Evolutionary conservation across 2,888 invertebrate genomes (phyloP).

Genomic region (Zele albiditarsus): DNA sequence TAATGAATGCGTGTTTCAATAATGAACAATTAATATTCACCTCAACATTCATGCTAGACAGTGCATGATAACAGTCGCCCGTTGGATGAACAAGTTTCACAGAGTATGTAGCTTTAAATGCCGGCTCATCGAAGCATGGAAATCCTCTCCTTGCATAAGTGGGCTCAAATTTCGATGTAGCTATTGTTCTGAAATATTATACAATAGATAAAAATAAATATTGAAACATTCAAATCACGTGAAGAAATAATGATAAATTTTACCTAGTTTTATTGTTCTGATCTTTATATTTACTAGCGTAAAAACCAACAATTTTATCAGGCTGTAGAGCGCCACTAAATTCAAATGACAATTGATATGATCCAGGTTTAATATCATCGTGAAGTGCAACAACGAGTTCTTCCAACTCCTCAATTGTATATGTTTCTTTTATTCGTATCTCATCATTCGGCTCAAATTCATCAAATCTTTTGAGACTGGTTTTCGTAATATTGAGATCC

Average conservation of each 20-base stretch:
- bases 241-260: conserved; percentile 19
- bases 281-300: conserved; percentile 76
- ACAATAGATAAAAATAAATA: conserved; percentile 34
- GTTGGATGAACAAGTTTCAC: conserved; percentile 84
- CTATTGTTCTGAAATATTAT: conserved; percentile 80
- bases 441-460: conserved; percentile 56
- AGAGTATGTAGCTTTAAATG: conserved; percentile 89
- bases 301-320: conserved; percentile 78
- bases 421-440: conserved; percentile 57
- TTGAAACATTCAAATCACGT: background rate
- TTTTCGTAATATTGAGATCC: conserved; percentile 73
- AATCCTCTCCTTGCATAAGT: conserved; percentile 94
- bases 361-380: conserved; percentile 62
- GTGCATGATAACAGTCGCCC: conserved; percentile 79
- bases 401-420: conserved; percentile 59
- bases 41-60: conserved; percentile 90
- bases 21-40: conserved; percentile 71
- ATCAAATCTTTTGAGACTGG: conserved; percentile 64
- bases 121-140: conserved; percentile 96
- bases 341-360: conserved; percentile 72
- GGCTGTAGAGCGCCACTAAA: conserved; percentile 75
- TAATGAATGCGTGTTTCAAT: too few relatives aligned
- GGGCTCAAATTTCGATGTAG: conserved; percentile 95
- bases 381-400: conserved; percentile 61
- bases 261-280: conserved; percentile 65